Percentiles rank a stretch among this genome's conserved stretches.
These are phyloP conservation scores for Grammomys dolichurus DNA, from an alignment of 2,113 vertebrate species.

Conservation along the genomic window DNA sequence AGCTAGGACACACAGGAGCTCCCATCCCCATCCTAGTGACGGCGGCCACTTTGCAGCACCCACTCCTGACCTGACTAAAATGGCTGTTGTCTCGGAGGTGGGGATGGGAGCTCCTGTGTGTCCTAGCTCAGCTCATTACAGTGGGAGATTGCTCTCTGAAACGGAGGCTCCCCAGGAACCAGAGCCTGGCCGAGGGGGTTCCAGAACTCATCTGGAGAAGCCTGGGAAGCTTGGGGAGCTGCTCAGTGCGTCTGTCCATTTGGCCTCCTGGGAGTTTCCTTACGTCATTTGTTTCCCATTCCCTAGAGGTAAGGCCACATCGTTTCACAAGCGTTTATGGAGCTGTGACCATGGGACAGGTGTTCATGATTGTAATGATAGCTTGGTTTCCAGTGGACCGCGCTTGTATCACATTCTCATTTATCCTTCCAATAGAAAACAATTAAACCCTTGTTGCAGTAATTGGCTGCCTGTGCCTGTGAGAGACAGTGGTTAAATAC, in stretches of 20 bases:
- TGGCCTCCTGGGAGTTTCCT: background rate
- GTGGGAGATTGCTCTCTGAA: background rate
- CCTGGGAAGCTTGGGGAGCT: too few relatives aligned
- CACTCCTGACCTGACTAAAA: background rate
- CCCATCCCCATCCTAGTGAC: background rate
- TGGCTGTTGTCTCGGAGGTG: background rate
- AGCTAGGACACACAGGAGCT: background rate
- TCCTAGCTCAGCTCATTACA: background rate
- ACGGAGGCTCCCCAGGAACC: too few relatives aligned
- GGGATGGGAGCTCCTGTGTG: background rate
- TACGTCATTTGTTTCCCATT: conserved; percentile 50
- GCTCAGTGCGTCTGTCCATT: too few relatives aligned
- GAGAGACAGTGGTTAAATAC: conserved; percentile 48
- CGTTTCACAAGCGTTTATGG: conserved; percentile 63
- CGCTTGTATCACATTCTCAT: conserved; percentile 13
- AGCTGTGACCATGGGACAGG: conserved; percentile 45
- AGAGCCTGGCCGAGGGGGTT: background rate
- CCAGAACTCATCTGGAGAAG: background rate
- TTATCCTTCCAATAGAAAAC: conserved; percentile 54
- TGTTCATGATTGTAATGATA: conserved; percentile 49
- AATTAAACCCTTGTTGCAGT: conserved; percentile 66
- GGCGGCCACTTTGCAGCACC: background rate
- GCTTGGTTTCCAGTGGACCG: conserved; percentile 60
- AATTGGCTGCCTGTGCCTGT: conserved; percentile 51
- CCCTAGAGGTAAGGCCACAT: conserved; percentile 39